Evolutionary conservation across 2,113 vertebrate genomes (phyloP).

Genomic region (Syngnathoides biaculeatus): DNA sequence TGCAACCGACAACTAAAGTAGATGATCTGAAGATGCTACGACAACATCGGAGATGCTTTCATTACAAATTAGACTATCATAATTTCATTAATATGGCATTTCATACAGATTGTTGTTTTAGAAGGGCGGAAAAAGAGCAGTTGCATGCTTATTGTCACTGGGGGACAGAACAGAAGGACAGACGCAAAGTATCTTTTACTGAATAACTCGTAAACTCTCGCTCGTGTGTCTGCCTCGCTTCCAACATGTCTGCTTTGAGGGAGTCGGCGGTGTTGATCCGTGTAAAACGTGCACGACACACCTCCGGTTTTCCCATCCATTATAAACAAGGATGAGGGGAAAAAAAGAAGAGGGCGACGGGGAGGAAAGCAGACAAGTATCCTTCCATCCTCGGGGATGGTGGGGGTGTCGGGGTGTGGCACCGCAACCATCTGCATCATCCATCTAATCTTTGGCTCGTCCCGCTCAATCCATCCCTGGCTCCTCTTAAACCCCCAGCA

Average conservation of each 20-base stretch:
- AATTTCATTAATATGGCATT: no score
- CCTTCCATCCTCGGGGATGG: conserved; percentile 3
- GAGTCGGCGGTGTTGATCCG: conserved; percentile 51
- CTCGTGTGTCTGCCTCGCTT: conserved; percentile 38
- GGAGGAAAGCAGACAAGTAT: conserved; percentile 20
- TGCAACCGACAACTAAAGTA: background rate
- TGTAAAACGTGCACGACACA: conserved; percentile 37
- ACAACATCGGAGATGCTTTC: background rate
- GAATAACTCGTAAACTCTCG: conserved; percentile 46
- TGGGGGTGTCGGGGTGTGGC: background rate
- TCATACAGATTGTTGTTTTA: conserved; percentile 1
- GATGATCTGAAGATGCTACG: background rate
- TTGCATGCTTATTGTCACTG: conserved; percentile 23
- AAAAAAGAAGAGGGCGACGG: conserved; percentile 9
- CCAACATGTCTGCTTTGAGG: conserved; percentile 35
- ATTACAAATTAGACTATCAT: background rate
- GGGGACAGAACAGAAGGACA: conserved; percentile 33
- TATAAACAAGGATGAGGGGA: conserved; percentile 10
- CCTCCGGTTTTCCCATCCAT: conserved; percentile 42
- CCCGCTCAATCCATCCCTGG: conserved; percentile 17
- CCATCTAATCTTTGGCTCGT: conserved; percentile 34
- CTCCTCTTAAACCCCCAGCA: conserved; percentile 28
- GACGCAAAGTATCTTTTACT: conserved; percentile 42
- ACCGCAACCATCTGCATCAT: conserved; percentile 38
- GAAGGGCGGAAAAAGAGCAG: conserved; percentile 4